Evolutionary conservation across 2,113 vertebrate genomes (phyloP), one percentile per base, ranked within the genome.

Genomic region (Alosa alosa): DNA sequence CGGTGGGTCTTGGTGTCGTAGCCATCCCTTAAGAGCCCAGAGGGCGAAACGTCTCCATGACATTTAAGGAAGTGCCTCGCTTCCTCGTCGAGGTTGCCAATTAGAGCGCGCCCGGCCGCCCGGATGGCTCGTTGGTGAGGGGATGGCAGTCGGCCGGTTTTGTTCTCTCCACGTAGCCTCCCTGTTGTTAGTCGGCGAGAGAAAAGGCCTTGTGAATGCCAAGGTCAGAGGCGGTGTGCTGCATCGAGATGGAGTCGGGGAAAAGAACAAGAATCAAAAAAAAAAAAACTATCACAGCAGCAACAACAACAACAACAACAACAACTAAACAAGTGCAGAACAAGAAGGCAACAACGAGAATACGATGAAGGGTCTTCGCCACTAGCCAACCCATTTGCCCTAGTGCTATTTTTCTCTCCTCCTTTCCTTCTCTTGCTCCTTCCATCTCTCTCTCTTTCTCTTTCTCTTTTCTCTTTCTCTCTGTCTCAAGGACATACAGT

Each of bases 401-500:
- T 9, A 68, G 64, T n/a, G n/a, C 60, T 64, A 0, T 25, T 36
- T 15, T 4, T 78, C 25, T 78, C 72, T 78, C 7, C n/a, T 9
- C 25, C n/a, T 64, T 22, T 64, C n/a, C n/a, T 6, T 75, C 11
- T 75, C n/a, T 36, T 25, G 31, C 25, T 72, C 64, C 15, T 1
- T 36, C 64, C 31, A 31, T 1, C 25, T 45, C 22, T 45, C 39
- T 1, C 25, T 90, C 49, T 84, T 68, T 86, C 82, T 84, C 60
- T 85, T 50, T 83, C 31, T 78, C 46, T 15, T 44, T 78, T 31
- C 55, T 82, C 82, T 83, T 86, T 84, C 85, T 22, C 50, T 83
- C 17, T n/a, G 81, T 92, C 86, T 90, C 87, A 93, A 92, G 92
- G 93, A 94, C 90, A 75, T 46, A 41, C 41, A 2, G 41, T 41